Base-by-base conservation (phyloP, 1,140 invertebrate genomes). In the Leptestheria dahalacensis region DNA sequence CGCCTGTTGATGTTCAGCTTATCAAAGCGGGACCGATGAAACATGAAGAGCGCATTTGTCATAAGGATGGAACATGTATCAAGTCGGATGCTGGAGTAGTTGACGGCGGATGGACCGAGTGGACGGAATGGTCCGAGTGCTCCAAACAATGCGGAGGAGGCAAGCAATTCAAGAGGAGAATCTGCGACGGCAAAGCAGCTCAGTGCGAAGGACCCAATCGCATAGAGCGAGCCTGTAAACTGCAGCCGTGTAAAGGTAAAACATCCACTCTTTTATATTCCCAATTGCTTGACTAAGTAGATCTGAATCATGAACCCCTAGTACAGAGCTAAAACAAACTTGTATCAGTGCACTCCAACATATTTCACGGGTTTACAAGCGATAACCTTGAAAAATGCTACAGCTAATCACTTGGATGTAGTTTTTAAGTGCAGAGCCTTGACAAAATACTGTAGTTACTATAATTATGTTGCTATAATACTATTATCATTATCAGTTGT, bases 31-130 rank as follows among this genome's bases (percentile, higher is more conserved):
- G 77, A 12, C 66, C 82, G 10, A 74, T 79, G 6, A 87, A 85
- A 65, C 85, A 86, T 61, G 88, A 92, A 68, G 85, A 84, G 48
- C 75, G 86, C n/a, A 81, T 80, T 59, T 90, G 88, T 65, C 73
- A 74, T 15, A 41, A 41, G 15, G 33, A 41, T 41, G 33, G 33
- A 6, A 41, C 33, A 9, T 41, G 33, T 15, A 41, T 41, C 15
- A 41, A 41, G 15, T 41, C 33, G 6, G 33, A 41, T 41, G 21
- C 53, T 23, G 53, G 41, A 56, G 25, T 41, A 3, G 53, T 56
- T 23, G 53, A 56, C 15, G 53, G 53, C 25, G 53, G 53, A 18
- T 56, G 53, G 53, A 56, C 53, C 15, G 53, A 56, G 21, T 56
- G 53, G 53, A 25, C 53, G 9, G 53, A 56, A 15, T 56, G 53